These are phyloP conservation scores for Neuroscelio doddi DNA, from an alignment of 2,888 invertebrate species.

Conservation along the genomic window DNA sequence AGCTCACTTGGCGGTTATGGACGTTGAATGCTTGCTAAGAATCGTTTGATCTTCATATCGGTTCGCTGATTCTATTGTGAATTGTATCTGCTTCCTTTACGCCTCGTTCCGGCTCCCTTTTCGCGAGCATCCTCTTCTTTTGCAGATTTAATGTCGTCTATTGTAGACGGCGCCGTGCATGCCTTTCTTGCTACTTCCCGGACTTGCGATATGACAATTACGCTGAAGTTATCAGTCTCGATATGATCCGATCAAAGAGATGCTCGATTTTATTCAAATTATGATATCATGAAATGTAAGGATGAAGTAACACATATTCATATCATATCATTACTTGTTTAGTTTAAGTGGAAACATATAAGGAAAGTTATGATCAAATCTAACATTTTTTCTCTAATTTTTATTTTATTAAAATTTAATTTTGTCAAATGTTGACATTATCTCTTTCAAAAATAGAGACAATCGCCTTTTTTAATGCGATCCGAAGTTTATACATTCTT, in stretches of 20 bases:
- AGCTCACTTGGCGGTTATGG: conserved; percentile 54
- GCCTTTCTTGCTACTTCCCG: conserved; percentile 56
- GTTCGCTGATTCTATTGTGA: conserved; percentile 70
- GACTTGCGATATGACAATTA: conserved; percentile 63
- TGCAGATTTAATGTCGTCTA: conserved; percentile 66
- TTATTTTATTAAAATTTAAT: not conserved
- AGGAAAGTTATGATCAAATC: not conserved
- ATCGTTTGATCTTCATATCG: conserved; percentile 70
- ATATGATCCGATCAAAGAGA: conserved; percentile 45
- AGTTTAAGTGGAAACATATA: not conserved
- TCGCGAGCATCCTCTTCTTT: conserved; percentile 55
- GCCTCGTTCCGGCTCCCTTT: conserved; percentile 47
- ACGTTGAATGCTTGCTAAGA: conserved; percentile 55
- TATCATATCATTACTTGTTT: too few species aligned
- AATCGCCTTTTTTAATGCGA: too few species aligned
- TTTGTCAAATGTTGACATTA: not conserved
- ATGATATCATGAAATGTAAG: conserved; percentile 14
- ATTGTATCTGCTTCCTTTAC: conserved; percentile 56
- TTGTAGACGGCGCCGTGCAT: conserved; percentile 61
- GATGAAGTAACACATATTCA: too few species aligned
- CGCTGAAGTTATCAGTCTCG: conserved; percentile 57
- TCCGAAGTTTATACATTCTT: too few species aligned
- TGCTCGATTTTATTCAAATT: conserved; percentile 42
- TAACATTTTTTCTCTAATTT: not conserved
- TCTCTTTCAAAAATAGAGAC: too few species aligned